Evolutionary conservation across 2,797 vertebrate species (phyloP).

Genomic region (Crypturellus tataupa): DNA sequence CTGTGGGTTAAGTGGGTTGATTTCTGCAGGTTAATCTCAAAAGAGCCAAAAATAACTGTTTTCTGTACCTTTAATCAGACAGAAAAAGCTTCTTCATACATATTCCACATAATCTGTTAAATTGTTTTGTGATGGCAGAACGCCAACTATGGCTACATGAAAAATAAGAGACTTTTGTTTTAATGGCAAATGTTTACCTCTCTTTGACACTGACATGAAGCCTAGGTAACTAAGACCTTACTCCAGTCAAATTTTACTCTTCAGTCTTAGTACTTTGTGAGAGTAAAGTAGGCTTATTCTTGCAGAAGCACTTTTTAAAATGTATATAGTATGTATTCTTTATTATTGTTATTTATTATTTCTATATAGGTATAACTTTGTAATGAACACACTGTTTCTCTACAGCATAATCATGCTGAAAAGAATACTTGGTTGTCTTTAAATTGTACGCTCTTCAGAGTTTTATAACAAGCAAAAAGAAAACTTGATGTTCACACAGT

Average conservation of each 20-base stretch:
- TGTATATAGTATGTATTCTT: neutral
- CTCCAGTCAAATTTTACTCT: neutral
- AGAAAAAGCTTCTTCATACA: neutral
- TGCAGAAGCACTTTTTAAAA: neutral
- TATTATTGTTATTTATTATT: no score
- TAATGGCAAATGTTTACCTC: neutral
- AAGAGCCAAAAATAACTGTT: neutral
- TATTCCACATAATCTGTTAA: neutral
- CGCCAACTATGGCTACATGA: neutral
- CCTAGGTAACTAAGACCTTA: neutral
- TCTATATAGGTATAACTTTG: neutral
- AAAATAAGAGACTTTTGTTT: neutral
- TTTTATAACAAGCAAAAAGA: neutral
- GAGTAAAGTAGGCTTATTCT: neutral
- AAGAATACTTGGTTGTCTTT: neutral
- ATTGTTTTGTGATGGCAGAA: neutral
- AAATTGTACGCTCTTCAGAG: neutral
- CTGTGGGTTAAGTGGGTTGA: neutral
- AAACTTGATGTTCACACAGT: slow-evolving; percentile 3
- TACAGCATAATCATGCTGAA: neutral
- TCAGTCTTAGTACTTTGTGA: neutral
- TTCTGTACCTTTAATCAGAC: neutral
- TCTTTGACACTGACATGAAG: neutral
- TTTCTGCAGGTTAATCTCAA: neutral
- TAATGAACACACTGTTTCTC: neutral